Conservation (phyloP, 2,113 vertebrate genomes). For the Boleophthalmus pectinirostris region DNA sequence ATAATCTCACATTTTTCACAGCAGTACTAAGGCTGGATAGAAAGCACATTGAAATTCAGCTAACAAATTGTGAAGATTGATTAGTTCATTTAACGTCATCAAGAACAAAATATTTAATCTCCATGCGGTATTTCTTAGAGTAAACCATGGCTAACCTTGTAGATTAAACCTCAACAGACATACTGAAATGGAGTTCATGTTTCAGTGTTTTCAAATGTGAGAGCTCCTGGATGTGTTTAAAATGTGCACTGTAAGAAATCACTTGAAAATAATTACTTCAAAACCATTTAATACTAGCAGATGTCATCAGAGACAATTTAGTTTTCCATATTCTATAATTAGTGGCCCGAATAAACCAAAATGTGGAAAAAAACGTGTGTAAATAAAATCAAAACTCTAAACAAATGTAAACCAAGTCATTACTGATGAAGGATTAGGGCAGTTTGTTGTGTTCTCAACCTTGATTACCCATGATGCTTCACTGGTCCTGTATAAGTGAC, state of each 20-base stretch:
- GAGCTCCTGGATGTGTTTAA: too few relatives aligned
- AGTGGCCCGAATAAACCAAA: not conserved
- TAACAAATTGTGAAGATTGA: not conserved
- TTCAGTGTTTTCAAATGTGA: too few relatives aligned
- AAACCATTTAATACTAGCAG: not conserved
- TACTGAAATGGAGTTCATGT: not conserved
- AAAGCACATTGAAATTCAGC: not conserved
- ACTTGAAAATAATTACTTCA: too few relatives aligned
- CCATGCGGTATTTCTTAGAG: not conserved
- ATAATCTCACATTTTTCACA: not conserved
- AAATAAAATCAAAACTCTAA: not conserved
- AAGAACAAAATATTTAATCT: not conserved
- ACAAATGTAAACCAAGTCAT: not conserved
- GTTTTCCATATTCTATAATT: not conserved
- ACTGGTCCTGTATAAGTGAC: slow-evolving; percentile 20
- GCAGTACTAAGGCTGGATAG: not conserved
- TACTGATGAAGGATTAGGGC: not conserved
- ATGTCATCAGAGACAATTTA: not conserved
- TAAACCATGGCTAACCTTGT: not conserved
- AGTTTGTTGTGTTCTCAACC: not conserved
- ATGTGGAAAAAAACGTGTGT: not conserved
- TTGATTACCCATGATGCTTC: not conserved
- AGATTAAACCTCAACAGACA: not conserved
- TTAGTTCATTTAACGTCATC: not conserved
- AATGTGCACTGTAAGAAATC: too few relatives aligned